Conservation (phyloP, 2,113 vertebrate genomes). For the Anarrhichthys ocellatus region DNA sequence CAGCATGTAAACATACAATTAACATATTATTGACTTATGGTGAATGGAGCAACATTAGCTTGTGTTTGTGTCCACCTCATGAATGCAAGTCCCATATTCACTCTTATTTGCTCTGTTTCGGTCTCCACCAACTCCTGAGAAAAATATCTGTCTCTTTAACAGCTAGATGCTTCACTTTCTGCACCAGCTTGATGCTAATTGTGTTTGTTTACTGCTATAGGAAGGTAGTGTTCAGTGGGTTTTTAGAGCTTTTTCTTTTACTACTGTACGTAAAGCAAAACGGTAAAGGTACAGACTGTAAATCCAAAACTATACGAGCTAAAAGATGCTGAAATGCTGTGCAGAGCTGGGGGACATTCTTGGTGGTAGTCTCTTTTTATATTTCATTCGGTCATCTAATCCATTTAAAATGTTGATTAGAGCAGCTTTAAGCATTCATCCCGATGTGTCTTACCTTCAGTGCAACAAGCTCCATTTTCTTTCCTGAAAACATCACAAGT, state of each 20-base stretch:
- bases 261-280: not conserved
- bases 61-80: not conserved
- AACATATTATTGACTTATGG: not conserved
- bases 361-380: not conserved
- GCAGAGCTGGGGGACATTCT: not conserved
- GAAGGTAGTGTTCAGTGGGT: no score
- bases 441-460: constrained; percentile 51
- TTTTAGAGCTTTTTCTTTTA: no score
- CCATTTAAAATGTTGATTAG: not conserved
- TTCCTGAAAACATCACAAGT: constrained; percentile 41
- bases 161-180: not conserved
- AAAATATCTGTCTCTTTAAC: not conserved
- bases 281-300: no score
- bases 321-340: not conserved
- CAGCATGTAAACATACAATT: not conserved
- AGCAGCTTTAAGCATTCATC: not conserved
- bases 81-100: not conserved
- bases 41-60: not conserved
- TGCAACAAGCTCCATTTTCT: constrained; percentile 24
- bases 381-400: not conserved
- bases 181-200: not conserved
- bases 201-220: not conserved
- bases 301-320: not conserved
- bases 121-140: not conserved
- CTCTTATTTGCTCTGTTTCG: not conserved